These are phyloP conservation scores for Chrosomus eos DNA, from an alignment of 2,797 vertebrate species.

Conservation along the genomic window DNA sequence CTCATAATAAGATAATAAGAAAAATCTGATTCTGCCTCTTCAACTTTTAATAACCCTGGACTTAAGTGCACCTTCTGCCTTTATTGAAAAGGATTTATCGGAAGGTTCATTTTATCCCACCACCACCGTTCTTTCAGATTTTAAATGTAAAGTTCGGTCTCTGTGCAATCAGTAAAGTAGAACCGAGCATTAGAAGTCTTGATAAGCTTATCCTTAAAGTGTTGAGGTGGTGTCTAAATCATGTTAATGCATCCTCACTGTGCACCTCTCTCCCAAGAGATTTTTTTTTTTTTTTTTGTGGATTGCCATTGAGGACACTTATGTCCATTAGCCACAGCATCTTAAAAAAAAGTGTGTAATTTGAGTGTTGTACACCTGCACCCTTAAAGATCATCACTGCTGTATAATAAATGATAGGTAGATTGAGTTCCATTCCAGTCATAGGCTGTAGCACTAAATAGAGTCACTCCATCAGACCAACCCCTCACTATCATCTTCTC, in stretches of 20 bases:
- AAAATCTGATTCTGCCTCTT: neutral
- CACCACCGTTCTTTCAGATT: neutral
- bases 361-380: constrained; percentile 36
- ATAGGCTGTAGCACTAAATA: constrained; percentile 11
- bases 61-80: constrained; percentile 32
- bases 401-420: constrained; percentile 29
- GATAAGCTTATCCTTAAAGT: constrained; percentile 68
- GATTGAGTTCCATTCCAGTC: neutral
- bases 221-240: constrained; percentile 64
- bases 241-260: constrained; percentile 65
- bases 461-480: neutral
- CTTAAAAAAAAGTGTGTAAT: constrained; percentile 38
- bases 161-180: constrained; percentile 56
- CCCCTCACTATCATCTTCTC: neutral
- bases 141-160: neutral
- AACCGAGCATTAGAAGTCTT: constrained; percentile 69
- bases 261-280: constrained; percentile 60
- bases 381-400: constrained; percentile 10
- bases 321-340: constrained; percentile 55
- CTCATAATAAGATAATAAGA: constrained; percentile 7
- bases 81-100: constrained; percentile 47
- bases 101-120: constrained; percentile 16
- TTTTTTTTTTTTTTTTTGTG: constrained; percentile 54
- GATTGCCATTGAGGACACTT: constrained; percentile 65
- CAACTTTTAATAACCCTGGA: constrained; percentile 16